These are phyloP conservation scores for Corbicula japonica DNA, from an alignment of 2,888 invertebrate species.

Conservation along the genomic window DNA sequence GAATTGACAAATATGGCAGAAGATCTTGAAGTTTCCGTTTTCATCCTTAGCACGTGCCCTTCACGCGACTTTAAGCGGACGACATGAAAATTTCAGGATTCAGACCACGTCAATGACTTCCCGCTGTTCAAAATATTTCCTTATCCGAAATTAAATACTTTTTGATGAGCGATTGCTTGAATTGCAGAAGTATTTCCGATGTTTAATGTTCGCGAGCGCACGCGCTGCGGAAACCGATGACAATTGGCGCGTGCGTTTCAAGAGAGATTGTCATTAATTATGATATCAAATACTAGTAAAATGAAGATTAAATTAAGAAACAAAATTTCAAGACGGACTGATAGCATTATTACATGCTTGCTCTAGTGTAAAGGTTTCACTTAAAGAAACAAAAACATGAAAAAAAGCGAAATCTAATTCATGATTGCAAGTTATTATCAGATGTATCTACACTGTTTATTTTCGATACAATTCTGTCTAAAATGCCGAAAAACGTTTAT, in stretches of 20 bases:
- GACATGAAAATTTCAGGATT: slow-evolving; percentile 17
- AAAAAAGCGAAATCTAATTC: too few species aligned
- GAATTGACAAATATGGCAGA: too few species aligned
- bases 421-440: too few species aligned
- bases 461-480: too few species aligned
- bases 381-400: too few species aligned
- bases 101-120: slow-evolving; percentile 29
- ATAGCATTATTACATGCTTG: too few species aligned
- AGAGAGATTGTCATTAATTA: slow-evolving; percentile 42
- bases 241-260: slow-evolving; percentile 39
- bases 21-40: too few species aligned
- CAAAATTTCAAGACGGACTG: too few species aligned
- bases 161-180: slow-evolving; percentile 16
- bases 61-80: slow-evolving; percentile 26
- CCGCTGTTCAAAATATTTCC: slow-evolving; percentile 37
- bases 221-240: slow-evolving; percentile 46
- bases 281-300: slow-evolving; percentile 41
- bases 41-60: slow-evolving; percentile 29
- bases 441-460: too few species aligned
- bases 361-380: too few species aligned
- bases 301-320: too few species aligned
- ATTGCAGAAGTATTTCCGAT: slow-evolving; percentile 13
- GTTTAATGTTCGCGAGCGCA: slow-evolving; percentile 17
- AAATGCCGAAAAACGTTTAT: too few species aligned
- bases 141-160: slow-evolving; percentile 54